phyloP scores from a whole-genome alignment of 2,888 invertebrate genomes.

The Linnaemya tessellans region DNA sequence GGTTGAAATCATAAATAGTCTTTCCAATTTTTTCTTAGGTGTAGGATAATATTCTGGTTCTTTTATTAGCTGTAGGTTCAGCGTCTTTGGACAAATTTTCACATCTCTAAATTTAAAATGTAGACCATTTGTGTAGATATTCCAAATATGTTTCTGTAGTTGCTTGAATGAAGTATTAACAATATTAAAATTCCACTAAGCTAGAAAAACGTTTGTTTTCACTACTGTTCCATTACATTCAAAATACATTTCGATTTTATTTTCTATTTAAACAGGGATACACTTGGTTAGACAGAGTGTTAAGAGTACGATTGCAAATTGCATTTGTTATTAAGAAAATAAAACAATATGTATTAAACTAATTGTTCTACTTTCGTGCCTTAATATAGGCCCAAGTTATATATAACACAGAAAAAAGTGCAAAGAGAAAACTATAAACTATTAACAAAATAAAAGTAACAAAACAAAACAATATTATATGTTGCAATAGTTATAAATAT shows the following conservation, averaged over 20 bases:
- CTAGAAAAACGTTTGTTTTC: slow-evolving; percentile 24
- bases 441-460: slow-evolving; percentile 12
- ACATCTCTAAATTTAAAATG: neutral
- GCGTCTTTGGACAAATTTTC: too few relatives aligned
- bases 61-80: too few relatives aligned
- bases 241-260: slow-evolving; percentile 5
- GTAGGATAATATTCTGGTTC: too few relatives aligned
- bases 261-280: slow-evolving; percentile 16
- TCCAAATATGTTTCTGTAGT: neutral
- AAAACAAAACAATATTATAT: slow-evolving; percentile 20
- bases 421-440: slow-evolving; percentile 24
- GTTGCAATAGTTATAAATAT: slow-evolving; percentile 71
- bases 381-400: slow-evolving; percentile 6
- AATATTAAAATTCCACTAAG: slow-evolving; percentile 29
- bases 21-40: too few relatives aligned
- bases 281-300: slow-evolving; percentile 27
- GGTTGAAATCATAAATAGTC: too few relatives aligned
- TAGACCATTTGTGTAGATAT: neutral
- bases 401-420: slow-evolving; percentile 29
- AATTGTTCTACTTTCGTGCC: slow-evolving; percentile 65
- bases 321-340: slow-evolving; percentile 1
- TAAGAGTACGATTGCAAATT: neutral
- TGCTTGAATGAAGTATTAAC: neutral
- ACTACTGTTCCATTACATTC: neutral
- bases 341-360: slow-evolving; percentile 18